Base-by-base conservation (phyloP, 2,113 vertebrate genomes). In the Himantopus leucocephalus region DNA sequence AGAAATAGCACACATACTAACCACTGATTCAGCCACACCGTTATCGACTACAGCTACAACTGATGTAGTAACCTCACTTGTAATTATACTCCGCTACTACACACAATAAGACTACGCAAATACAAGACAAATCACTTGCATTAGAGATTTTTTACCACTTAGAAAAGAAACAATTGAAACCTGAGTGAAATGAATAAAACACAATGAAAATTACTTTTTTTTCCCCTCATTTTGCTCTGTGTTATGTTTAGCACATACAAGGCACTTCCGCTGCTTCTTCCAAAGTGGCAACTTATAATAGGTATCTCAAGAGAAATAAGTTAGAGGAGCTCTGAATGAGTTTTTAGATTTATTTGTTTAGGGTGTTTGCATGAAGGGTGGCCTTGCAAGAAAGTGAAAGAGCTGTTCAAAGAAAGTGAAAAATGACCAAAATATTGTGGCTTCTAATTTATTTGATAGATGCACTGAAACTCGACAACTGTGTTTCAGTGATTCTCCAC, bases 371-470 rank as follows among this genome's bases (percentile, higher is more conserved):
- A 81, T 62, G 72, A 91, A 37, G 19, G 32, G 50, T 89, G 86
- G 68, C 47, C 92, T 86, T 92, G 76, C n/a, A 77, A 70, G 71
- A 80, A 95, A 88, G 55, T 41, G 58, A 78, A 92, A 93, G 2
- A 10, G 58, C 35, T 70, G 24, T 34, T 84, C 75, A 70, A 82
- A 18, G 41, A 35, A 89, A 95, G 50, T 74, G 79, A 94, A 95
- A 95, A 91, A 92, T 75, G 35, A 88, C 32, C 29, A 9, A 74
- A 89, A 23, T 52, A 80, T 55, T 81, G 72, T 20, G 64, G 52
- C 18, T 91, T 84, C 68, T 91, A 91, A 95, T 91, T 83, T 83
- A 92, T 86, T 90, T 94, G 93, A 94, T 43, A 80, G 63, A 88
- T 91, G 39, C 10, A 30, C n/a, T 94, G 50, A 81, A 64, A 71